phyloP scores from a whole-genome alignment of 2,888 invertebrate species.

The Lepidocyrtinus sp. region DNA sequence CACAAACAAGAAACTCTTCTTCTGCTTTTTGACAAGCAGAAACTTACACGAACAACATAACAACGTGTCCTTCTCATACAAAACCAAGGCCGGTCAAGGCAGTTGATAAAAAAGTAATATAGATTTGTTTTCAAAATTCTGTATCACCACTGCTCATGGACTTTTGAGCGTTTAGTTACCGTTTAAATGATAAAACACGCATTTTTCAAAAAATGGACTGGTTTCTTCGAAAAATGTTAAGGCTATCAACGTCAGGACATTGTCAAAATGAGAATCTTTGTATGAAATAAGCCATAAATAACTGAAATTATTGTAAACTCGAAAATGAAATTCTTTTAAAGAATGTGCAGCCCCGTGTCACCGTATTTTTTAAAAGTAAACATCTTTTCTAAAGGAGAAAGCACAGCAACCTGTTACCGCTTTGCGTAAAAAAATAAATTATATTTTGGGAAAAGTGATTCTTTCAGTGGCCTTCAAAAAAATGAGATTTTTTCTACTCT shows the following conservation, averaged over 20 bases:
- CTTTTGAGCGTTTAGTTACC: background rate
- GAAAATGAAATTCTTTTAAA: background rate
- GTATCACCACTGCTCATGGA: too few species aligned
- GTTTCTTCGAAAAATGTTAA: slow-evolving; percentile 31
- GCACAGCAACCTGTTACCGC: slow-evolving; percentile 23
- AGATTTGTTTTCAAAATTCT: slow-evolving; percentile 8
- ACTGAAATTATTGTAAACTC: background rate
- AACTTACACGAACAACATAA: background rate
- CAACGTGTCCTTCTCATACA: slow-evolving; percentile 50
- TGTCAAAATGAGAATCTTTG: background rate
- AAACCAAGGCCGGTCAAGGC: slow-evolving; percentile 58
- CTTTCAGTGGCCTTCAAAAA: slow-evolving; percentile 29
- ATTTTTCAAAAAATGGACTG: slow-evolving; percentile 32
- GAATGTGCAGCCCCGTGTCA: background rate
- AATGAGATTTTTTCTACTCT: background rate
- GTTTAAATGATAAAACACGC: slow-evolving; percentile 22
- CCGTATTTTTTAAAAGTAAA: slow-evolving; percentile 7
- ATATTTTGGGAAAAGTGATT: slow-evolving; percentile 33
- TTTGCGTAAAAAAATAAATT: background rate
- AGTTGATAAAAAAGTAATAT: slow-evolving; percentile 22
- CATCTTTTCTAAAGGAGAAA: slow-evolving; percentile 46
- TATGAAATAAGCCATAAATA: background rate
- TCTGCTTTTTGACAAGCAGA: background rate
- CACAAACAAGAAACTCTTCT: background rate
- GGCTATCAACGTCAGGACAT: background rate